Base-by-base conservation (phyloP, 2,113 vertebrate species). In the Bubo scandiacus region DNA sequence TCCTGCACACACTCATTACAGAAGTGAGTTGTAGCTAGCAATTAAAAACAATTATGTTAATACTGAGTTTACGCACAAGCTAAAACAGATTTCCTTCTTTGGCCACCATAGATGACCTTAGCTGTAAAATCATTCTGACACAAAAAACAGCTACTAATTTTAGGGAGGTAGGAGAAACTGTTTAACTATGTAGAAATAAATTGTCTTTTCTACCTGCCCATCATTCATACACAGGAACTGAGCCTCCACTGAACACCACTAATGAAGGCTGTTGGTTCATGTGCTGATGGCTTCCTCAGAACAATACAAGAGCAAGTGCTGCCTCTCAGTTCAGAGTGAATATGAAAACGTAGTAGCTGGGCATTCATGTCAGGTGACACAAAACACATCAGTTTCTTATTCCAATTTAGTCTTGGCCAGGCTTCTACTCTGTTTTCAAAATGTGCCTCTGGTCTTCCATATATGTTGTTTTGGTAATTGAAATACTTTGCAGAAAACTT, bases 1-100 rank as follows among this genome's bases (percentile, higher is more conserved):
- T 91, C 70, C 86, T 91, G 66, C 57, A 75, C n/a, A 68, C 17
- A 30, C 30, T 82, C 57, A 61, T 87, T 55, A 92, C 23, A 82
- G 68, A 74, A 86, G 29, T 20, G 36, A 90, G 68, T 21, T 3
- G 0, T 34, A 92, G 57, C 52, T 61, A 92, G n/a, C 89, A 95
- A 65, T 90, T 87, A 57, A 81, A 94, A 92, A 52, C n/a, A 65
- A 67, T 47, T 54, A 47, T 0, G 2, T 77, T 83, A 77, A 81
- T 63, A 84, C 0, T 43, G 62, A 92, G 5, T 55, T 86, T 86
- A 63, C 12, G 19, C 25, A 70, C 11, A 73, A 63, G 23, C 18
- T 65, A n/a, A 61, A 87, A 38, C 29, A 80, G 21, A 52, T 72
- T 80, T 85, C 62, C 57, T 72, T 71, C 59, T 89, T 82, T 81